Base-by-base conservation (phyloP, 2,113 vertebrate species). In the Vanacampus margaritifer region DNA sequence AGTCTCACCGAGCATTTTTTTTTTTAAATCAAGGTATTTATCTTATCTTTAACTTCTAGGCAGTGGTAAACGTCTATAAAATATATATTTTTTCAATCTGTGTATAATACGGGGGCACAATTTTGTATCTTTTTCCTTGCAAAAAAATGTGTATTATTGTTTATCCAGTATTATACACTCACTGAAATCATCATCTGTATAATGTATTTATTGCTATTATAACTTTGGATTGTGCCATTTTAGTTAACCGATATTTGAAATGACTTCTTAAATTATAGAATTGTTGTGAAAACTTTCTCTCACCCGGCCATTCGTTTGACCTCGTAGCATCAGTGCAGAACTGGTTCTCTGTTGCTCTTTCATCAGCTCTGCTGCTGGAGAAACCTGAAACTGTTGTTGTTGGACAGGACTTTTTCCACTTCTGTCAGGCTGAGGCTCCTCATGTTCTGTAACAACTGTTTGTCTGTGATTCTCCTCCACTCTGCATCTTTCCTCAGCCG, bases 381-480 rank as follows among this genome's bases (percentile, higher is more conserved):
- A 60, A 72, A 21, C 78, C 60, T 89, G 86, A 74, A 91, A 84
- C 35, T 83, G 85, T 21, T 74, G 61, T 17, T 57, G 53, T 56
- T 48, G 82, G 32, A 67, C 56, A 5, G 74, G 63, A 64, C 67
- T 84, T 57, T 57, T 76, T 53, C 74, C 71, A 28, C 58, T 67
- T 21, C 75, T 67, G 71, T 68, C 65, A 59, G 64, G 63, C 64
- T 71, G 75, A 32, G 75, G 46, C 68, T 93, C 92, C 50, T 67
- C 83, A 51, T 10, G 91, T 89, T 76, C 81, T 62, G 8, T 90
- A 85, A 5, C 92, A 89, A 24, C 90, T 86, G 64, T 92, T 91
- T 69, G 76, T 69, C 67, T 76, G 66, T 37, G 32, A 13, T 53
- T 72, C 72, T 75, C 70, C 51, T 79, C 77, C 53, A 16, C 59